Conservation (phyloP, 2,113 vertebrate species). For the Osmerus eperlanus region DNA sequence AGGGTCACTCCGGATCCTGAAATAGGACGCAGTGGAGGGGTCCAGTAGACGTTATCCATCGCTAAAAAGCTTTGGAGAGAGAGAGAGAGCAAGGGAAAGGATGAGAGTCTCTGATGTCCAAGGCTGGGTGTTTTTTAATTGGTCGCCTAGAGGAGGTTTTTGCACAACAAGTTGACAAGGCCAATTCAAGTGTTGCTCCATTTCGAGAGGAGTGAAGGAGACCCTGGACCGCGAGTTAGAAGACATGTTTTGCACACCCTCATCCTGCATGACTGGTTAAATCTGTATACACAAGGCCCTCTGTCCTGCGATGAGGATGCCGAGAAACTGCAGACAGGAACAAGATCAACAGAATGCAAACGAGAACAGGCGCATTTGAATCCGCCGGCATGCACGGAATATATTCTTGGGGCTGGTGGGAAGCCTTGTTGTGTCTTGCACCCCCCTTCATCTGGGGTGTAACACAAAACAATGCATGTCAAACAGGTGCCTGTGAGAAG, state of each 20-base stretch:
- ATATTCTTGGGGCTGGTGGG: not conserved
- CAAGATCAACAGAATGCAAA: not conserved
- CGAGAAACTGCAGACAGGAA: not conserved
- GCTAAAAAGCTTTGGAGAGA: not conserved
- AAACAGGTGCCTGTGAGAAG: constrained; percentile 6
- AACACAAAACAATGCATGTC: constrained; percentile 13
- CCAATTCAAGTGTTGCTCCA: not conserved
- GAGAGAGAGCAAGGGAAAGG: not conserved
- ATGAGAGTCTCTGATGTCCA: not conserved
- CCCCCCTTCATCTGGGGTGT: not conserved
- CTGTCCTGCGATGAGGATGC: not conserved
- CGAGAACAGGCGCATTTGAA: not conserved
- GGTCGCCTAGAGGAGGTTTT: constrained; percentile 30
- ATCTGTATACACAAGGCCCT: not conserved
- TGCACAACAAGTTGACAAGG: constrained; percentile 7
- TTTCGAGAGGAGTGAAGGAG: not conserved
- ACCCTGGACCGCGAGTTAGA: not conserved
- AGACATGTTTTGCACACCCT: not conserved
- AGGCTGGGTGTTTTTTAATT: constrained; percentile 39
- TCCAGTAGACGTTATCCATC: constrained; percentile 9
- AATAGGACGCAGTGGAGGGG: constrained; percentile 14
- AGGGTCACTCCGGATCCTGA: constrained; percentile 31
- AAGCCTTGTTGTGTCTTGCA: not conserved
- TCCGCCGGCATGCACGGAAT: not conserved
- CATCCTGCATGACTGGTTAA: not conserved